Percentiles rank a stretch among this genome's conserved stretches.
phyloP scores from a whole-genome alignment of 2,797 vertebrate genomes.

The Esox lucius region DNA sequence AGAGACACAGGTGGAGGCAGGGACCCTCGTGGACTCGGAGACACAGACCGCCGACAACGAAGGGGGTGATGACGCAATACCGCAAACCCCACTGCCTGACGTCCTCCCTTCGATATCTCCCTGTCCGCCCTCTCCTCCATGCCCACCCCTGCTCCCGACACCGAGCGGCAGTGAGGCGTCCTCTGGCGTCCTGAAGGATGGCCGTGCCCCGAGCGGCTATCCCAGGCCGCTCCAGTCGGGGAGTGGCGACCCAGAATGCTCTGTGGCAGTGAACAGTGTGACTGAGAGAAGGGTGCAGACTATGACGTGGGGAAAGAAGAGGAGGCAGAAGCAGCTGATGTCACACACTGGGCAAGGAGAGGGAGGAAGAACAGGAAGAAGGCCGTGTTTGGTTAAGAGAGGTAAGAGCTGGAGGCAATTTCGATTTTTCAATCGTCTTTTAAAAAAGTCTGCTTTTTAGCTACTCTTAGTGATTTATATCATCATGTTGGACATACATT shows the following conservation, averaged over 20 bases:
- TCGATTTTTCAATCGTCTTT: background rate
- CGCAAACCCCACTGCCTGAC: background rate
- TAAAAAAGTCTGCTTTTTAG: too few relatives aligned
- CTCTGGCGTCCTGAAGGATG: background rate
- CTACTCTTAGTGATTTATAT: too few relatives aligned
- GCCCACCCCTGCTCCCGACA: background rate
- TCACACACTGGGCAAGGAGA: background rate
- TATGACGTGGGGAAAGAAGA: background rate
- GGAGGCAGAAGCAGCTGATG: slow-evolving; percentile 3
- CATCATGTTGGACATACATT: too few relatives aligned
- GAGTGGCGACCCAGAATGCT: background rate
- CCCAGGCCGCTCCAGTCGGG: background rate
- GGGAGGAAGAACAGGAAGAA: background rate
- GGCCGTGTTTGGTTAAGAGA: background rate
- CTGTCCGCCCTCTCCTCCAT: background rate
- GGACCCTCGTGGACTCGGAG: slow-evolving; percentile 28
- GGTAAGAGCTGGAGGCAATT: background rate
- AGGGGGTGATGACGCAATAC: too few relatives aligned
- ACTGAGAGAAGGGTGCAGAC: slow-evolving; percentile 9
- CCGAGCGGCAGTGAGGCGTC: background rate
- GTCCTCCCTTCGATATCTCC: background rate
- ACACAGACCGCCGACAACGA: slow-evolving; percentile 45
- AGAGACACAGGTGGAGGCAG: background rate
- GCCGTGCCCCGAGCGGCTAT: background rate
- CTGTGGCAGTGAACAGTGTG: background rate